Evolutionary conservation across 2,797 vertebrate genomes (phyloP).

Genomic region (Amblyraja radiata): DNA sequence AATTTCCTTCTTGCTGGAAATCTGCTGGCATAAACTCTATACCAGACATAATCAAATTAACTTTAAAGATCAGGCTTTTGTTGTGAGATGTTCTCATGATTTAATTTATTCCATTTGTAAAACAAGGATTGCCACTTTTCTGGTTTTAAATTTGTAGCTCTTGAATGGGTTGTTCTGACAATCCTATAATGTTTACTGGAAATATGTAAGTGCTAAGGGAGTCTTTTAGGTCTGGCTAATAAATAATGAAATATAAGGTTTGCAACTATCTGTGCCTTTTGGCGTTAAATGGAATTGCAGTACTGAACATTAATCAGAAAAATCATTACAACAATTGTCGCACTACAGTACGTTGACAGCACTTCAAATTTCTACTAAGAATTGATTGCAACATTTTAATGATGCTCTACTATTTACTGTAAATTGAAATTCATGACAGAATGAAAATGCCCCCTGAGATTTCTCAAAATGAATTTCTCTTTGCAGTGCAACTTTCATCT

Average conservation of each 20-base stretch:
- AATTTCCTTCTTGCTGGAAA: not conserved
- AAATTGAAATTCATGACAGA: constrained; percentile 26
- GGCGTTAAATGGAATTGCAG: not conserved
- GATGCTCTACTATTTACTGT: constrained; percentile 8
- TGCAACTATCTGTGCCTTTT: not conserved
- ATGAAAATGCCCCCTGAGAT: not conserved
- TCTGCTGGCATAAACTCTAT: not conserved
- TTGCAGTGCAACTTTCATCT: not conserved
- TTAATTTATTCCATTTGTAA: not conserved
- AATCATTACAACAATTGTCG: not conserved
- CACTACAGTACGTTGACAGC: not conserved
- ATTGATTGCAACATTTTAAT: constrained; percentile 21
- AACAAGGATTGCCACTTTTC: not conserved
- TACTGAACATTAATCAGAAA: constrained; percentile 24
- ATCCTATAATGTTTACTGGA: not conserved
- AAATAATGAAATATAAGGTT: not conserved
- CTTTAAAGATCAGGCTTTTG: not conserved
- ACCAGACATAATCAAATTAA: not conserved
- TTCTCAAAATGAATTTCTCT: constrained; percentile 8
- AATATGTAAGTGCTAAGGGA: not conserved
- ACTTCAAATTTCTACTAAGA: not conserved
- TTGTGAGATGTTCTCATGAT: not conserved
- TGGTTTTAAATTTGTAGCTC: not conserved
- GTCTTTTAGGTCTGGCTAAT: not conserved
- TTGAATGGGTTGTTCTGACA: not conserved